phyloP scores from a whole-genome alignment of 2,797 vertebrate genomes.

The Coracias cyanogaster region DNA sequence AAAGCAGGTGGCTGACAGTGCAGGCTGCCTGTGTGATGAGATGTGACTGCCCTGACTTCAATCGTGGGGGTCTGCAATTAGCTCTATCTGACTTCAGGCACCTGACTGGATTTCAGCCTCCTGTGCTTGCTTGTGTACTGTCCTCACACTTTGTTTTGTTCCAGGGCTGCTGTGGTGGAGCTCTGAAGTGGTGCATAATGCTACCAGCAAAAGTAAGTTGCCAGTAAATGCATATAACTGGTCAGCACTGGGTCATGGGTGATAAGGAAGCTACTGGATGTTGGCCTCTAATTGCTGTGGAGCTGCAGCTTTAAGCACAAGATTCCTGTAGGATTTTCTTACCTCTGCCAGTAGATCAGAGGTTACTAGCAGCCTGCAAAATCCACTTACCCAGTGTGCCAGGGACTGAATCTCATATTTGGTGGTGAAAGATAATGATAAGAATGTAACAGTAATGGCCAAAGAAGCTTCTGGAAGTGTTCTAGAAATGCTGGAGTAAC shows the following conservation, averaged over 20 bases:
- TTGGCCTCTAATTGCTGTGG: neutral
- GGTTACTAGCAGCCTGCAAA: neutral
- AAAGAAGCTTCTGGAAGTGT: neutral
- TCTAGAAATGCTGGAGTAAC: neutral
- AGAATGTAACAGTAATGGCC: neutral
- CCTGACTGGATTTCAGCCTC: neutral
- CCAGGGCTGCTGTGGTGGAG: neutral
- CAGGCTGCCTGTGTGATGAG: slow-evolving; percentile 79
- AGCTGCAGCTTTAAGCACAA: neutral
- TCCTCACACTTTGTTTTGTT: neutral
- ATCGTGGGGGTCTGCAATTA: slow-evolving; percentile 80
- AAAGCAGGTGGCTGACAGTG: neutral
- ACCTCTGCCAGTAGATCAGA: neutral
- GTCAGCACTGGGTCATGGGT: neutral
- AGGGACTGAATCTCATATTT: neutral
- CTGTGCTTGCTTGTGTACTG: accelerated
- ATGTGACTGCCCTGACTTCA: slow-evolving; percentile 74
- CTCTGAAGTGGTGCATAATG: too few relatives aligned
- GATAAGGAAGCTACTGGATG: neutral
- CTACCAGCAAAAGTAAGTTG: slow-evolving; percentile 15
- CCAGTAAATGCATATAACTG: accelerated
- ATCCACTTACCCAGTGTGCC: neutral
- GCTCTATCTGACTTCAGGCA: slow-evolving; percentile 82
- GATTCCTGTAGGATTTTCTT: neutral
- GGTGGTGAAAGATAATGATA: neutral